Evolutionary conservation across 2,888 invertebrate species (phyloP).

Genomic region (Eupithecia vulgata): DNA sequence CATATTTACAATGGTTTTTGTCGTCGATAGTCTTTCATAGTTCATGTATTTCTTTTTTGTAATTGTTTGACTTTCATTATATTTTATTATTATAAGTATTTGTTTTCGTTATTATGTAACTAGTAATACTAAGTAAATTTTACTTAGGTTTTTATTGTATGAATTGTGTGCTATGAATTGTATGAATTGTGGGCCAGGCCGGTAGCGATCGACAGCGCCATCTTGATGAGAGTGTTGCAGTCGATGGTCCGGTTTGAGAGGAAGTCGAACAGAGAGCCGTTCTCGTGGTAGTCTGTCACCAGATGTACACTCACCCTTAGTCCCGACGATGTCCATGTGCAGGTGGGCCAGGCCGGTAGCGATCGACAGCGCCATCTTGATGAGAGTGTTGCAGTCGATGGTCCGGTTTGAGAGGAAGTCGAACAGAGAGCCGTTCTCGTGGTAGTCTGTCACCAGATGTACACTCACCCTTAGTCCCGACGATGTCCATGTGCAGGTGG

Average conservation of each 20-base stretch:
- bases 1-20: too few species aligned
- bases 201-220: slow-evolving; percentile 96
- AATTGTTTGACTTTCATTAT: too few species aligned
- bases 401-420: slow-evolving; percentile 95
- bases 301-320: slow-evolving; percentile 84
- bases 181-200: slow-evolving; percentile 98
- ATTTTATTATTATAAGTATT: too few species aligned
- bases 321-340: slow-evolving; percentile 99
- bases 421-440: slow-evolving; percentile 98
- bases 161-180: too few species aligned
- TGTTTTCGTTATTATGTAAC: too few species aligned
- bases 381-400: slow-evolving; percentile 92
- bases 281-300: slow-evolving; percentile 98
- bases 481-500: slow-evolving; percentile 98
- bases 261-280: slow-evolving; percentile 98
- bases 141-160: too few species aligned
- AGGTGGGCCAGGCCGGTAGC: slow-evolving; percentile 98
- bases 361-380: slow-evolving; percentile 95
- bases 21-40: too few species aligned
- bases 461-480: slow-evolving; percentile 91
- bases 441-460: slow-evolving; percentile 94
- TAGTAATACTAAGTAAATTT: too few species aligned
- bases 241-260: slow-evolving; percentile 93
- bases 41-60: too few species aligned
- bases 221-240: slow-evolving; percentile 92